A percentile compares a stretch with the other conserved stretches of the same genome.
These are phyloP conservation scores for Ochotona curzoniae DNA, from an alignment of 2,113 vertebrate genomes.

Conservation along the genomic window DNA sequence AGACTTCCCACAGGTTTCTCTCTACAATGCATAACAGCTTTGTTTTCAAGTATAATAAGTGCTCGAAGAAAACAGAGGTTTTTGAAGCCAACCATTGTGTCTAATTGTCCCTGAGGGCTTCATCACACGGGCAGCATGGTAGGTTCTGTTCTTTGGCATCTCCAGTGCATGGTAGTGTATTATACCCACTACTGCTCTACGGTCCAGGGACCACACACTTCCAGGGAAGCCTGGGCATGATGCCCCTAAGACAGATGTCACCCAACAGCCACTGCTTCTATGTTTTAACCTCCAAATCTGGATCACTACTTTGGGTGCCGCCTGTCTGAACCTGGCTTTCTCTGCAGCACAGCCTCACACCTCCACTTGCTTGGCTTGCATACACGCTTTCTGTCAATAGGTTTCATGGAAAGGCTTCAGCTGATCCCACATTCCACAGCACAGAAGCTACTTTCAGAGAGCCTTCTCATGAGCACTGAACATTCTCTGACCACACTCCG, in stretches of 20 bases:
- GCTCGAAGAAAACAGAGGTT: constrained; percentile 76
- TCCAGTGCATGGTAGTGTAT: constrained; percentile 64
- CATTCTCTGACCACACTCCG: not conserved
- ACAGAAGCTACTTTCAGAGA: not conserved
- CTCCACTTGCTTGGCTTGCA: not conserved
- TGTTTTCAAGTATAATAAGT: constrained; percentile 63
- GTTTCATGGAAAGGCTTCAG: not conserved
- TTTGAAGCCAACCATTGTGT: constrained; percentile 70
- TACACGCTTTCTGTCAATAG: not conserved
- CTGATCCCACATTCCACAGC: not conserved
- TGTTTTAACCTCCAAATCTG: not conserved
- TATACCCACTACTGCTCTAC: constrained; percentile 47
- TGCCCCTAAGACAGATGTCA: rapidly evolving
- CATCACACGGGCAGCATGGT: constrained; percentile 29
- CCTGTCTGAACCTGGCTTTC: not conserved
- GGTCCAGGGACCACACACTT: not conserved
- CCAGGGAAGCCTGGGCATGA: not conserved
- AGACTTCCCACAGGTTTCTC: constrained; percentile 60
- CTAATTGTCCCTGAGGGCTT: constrained; percentile 76
- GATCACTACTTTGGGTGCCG: rapidly evolving
- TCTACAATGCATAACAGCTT: constrained; percentile 51
- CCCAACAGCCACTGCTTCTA: too few relatives aligned
- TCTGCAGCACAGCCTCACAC: too few relatives aligned
- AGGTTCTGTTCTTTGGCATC: constrained; percentile 74
- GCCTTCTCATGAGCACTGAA: not conserved